phyloP scores from a whole-genome alignment of 2,888 invertebrate genomes.

The Sarcophaga carnaria region DNA sequence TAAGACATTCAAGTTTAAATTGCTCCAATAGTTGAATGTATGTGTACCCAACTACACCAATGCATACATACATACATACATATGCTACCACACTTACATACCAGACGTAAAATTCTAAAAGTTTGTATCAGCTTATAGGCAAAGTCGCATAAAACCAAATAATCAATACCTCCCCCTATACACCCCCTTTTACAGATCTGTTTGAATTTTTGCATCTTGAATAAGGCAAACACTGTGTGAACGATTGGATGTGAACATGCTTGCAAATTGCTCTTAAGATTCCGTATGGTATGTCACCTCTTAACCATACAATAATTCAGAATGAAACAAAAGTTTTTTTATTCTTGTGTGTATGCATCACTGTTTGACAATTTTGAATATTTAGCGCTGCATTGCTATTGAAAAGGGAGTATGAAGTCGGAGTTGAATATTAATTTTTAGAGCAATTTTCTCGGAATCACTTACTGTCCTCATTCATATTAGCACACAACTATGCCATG shows the following conservation, averaged over 20 bases:
- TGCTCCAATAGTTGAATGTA: background rate
- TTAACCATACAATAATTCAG: conserved; percentile 14
- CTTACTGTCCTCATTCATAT: no score
- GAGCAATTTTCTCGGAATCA: no score
- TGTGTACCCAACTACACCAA: background rate
- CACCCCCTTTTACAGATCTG: background rate
- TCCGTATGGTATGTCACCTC: conserved; percentile 42
- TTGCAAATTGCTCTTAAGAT: conserved; percentile 68
- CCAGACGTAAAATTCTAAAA: conserved; percentile 25
- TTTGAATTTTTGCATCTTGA: background rate
- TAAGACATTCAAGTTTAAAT: no score
- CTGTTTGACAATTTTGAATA: no score
- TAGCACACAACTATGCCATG: no score
- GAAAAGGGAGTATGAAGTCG: no score
- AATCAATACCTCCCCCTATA: background rate
- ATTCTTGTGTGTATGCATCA: background rate
- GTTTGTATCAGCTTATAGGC: background rate
- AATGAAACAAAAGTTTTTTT: conserved; percentile 32
- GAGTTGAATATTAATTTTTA: no score
- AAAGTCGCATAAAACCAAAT: conserved; percentile 17
- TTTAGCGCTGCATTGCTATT: no score
- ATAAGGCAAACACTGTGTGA: conserved; percentile 33
- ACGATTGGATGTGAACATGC: conserved; percentile 63
- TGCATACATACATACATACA: background rate
- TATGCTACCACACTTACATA: conserved; percentile 22